Conservation (phyloP, 1,140 invertebrate species). For the Hermetia illucens region DNA sequence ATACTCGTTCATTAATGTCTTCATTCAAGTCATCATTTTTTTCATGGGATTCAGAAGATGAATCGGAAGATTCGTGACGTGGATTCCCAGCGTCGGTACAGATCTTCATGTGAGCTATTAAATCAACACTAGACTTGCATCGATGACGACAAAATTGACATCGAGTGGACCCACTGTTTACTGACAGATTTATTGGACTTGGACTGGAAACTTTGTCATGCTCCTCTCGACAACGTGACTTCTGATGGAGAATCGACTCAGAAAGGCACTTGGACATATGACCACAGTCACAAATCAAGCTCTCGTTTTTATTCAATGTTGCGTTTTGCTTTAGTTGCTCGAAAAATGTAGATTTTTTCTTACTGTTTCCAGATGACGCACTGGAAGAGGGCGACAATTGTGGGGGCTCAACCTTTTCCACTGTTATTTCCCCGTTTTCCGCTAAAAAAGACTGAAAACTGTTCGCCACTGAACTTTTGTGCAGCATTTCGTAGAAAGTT, state of each 20-base stretch:
- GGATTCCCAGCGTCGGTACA: slow-evolving; percentile 41
- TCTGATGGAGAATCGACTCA: slow-evolving; percentile 59
- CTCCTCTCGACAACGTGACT: slow-evolving; percentile 38
- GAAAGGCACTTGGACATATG: slow-evolving; percentile 74
- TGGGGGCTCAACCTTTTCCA: slow-evolving; percentile 22
- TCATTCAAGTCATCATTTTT: slow-evolving; percentile 25
- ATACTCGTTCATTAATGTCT: slow-evolving; percentile 12
- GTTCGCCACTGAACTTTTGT: too few species aligned
- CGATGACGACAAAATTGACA: slow-evolving; percentile 73
- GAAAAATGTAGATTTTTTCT: slow-evolving; percentile 65
- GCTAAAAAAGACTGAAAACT: too few species aligned
- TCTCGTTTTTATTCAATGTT: slow-evolving; percentile 38
- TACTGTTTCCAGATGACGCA: slow-evolving; percentile 31
- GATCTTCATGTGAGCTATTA: slow-evolving; percentile 54
- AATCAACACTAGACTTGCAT: slow-evolving; percentile 66
- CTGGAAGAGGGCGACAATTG: slow-evolving; percentile 29
- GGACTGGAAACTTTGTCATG: slow-evolving; percentile 20
- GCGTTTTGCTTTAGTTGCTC: slow-evolving; percentile 60
- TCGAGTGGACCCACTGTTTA: slow-evolving; percentile 51
- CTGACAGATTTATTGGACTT: slow-evolving; percentile 24
- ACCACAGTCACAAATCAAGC: slow-evolving; percentile 57
- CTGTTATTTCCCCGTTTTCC: slow-evolving; percentile 22
- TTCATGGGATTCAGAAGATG: slow-evolving; percentile 20
- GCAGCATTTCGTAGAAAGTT: slow-evolving; percentile 8
- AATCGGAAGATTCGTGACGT: slow-evolving; percentile 28